These are phyloP conservation scores for Drosophila suzukii DNA, from an alignment of 1,140 invertebrate species.

Conservation along the genomic window DNA sequence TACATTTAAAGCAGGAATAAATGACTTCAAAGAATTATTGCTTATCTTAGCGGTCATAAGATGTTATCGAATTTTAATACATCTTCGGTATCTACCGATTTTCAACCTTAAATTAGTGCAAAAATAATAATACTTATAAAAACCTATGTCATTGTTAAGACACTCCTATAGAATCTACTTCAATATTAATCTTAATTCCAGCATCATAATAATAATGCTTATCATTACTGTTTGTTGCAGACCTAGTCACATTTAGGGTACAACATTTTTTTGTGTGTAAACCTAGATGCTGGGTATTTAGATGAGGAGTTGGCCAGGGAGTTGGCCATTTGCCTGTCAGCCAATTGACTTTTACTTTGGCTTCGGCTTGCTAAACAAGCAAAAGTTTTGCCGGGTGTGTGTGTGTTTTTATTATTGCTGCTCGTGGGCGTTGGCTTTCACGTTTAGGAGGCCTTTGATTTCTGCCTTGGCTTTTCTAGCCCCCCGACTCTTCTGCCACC, in stretches of 20 bases:
- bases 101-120: too few relatives aligned
- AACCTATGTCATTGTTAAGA: too few relatives aligned
- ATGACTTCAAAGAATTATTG: too few relatives aligned
- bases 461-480: slow-evolving; percentile 46
- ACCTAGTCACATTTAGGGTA: background rate
- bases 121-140: too few relatives aligned
- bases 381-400: slow-evolving; percentile 44
- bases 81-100: too few relatives aligned
- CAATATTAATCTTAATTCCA: too few relatives aligned
- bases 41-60: too few relatives aligned
- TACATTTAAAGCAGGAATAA: too few relatives aligned
- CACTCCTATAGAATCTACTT: too few relatives aligned
- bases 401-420: slow-evolving; percentile 33
- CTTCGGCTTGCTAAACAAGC: slow-evolving; percentile 53
- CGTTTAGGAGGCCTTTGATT: slow-evolving; percentile 59
- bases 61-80: too few relatives aligned
- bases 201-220: too few relatives aligned
- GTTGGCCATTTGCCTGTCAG: slow-evolving; percentile 64
- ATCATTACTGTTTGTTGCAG: too few relatives aligned
- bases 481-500: slow-evolving; percentile 5
- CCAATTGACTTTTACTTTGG: slow-evolving; percentile 78
- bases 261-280: background rate
- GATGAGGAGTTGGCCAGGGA: slow-evolving; percentile 42
- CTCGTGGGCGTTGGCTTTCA: slow-evolving; percentile 75
- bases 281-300: slow-evolving; percentile 13